A percentile compares a stretch with the other conserved stretches of the same genome.
phyloP scores from a whole-genome alignment of 2,113 vertebrate genomes.

The Chelonoidis abingdonii region DNA sequence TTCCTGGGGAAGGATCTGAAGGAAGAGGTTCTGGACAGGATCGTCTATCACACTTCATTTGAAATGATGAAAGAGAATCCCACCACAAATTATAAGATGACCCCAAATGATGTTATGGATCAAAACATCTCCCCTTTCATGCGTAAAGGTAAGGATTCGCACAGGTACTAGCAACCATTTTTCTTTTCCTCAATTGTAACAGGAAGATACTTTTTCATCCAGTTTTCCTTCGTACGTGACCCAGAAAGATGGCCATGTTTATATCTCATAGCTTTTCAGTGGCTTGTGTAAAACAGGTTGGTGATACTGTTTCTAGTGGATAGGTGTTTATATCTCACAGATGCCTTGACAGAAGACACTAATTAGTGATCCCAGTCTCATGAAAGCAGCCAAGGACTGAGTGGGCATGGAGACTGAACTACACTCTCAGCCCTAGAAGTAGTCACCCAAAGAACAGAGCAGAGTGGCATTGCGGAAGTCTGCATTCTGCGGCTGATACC shows the following conservation, averaged over 20 bases:
- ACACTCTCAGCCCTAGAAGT: too few species aligned
- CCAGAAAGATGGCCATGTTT: neutral
- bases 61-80: constrained; percentile 78
- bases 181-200: neutral
- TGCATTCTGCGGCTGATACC: neutral
- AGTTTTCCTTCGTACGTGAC: neutral
- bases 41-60: constrained; percentile 71
- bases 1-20: constrained; percentile 70
- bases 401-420: too few species aligned
- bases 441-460: too few species aligned
- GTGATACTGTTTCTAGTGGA: neutral
- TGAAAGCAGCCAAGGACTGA: too few species aligned
- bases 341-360: neutral
- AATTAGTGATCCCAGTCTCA: neutral
- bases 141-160: constrained; percentile 74
- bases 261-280: neutral
- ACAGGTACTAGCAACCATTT: neutral
- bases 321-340: neutral
- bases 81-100: constrained; percentile 71
- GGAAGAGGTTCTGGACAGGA: constrained; percentile 33
- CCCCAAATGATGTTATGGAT: constrained; percentile 65
- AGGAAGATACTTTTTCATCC: neutral
- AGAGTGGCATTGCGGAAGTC: neutral
- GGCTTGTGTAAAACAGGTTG: neutral
- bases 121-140: constrained; percentile 73